Base-by-base conservation (phyloP, 2,888 invertebrate genomes). In the Brachynemurus nebulosus region DNA sequence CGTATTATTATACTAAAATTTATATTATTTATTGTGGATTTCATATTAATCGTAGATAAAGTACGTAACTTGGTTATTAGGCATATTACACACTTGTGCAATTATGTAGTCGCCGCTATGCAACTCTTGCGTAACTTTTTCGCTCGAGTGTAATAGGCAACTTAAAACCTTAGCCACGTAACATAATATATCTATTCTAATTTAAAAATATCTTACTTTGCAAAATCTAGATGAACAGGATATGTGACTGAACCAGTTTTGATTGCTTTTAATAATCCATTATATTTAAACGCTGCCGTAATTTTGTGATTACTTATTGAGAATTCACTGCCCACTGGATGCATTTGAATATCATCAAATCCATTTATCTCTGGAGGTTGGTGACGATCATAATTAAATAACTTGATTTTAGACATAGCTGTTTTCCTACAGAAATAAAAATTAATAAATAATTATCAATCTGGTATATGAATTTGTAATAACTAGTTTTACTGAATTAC, bases 191-290 rank as follows among this genome's bases (percentile, higher is more conserved):
- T n/a, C n/a, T n/a, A n/a, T n/a, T n/a, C n/a, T n/a, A n/a, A n/a
- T n/a, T n/a, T 7, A n/a, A 6, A 6, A 6, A 57, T 56, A 4
- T 71, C 75, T 70, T 69, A 82, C 70, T 78, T 80, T 0, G 81
- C 76, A 64, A 84, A 89, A 59, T 84, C 82, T 57, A 89, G 70
- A 56, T 84, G 83, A 1, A 85, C 72, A 0, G 86, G 78, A 44
- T 71, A 62, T 11, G 72, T 72, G 1, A 66, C 64, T 2, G 67
- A 61, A 6, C 64, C 67, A 2, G 71, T 59, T 53, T 70, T 70
- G 40, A 89, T 61, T 0, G 86, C 81, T 60, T 86, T 88, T 20
- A 90, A 62, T 17, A 86, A 64, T 0, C 89, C 89, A 11, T 71
- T 65, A 52, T 69, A 68, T 42, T 72, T 77, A 52, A 82, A 81